Evolutionary conservation across 2,797 vertebrate genomes (phyloP).

Genomic region (Carapus acus): DNA sequence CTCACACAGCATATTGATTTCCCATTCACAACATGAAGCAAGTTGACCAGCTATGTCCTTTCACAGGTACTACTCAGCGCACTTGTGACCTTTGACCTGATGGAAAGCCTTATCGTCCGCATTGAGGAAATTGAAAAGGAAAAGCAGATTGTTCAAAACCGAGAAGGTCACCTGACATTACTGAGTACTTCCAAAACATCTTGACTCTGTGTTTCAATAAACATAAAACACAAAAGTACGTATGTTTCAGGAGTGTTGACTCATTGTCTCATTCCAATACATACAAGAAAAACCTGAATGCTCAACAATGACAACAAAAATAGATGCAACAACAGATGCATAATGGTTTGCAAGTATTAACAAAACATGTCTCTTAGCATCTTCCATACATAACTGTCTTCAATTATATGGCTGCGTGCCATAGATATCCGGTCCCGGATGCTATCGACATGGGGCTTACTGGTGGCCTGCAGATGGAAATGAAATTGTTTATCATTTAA

Average conservation of each 20-base stretch:
- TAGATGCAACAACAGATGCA: too few species aligned
- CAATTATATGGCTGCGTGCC: conserved; percentile 68
- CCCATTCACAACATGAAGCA: background rate
- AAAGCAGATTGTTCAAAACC: conserved; percentile 68
- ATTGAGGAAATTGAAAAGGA: conserved; percentile 87
- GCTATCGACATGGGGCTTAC: conserved; percentile 76
- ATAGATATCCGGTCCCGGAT: conserved; percentile 74
- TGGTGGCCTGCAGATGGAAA: conserved; percentile 73
- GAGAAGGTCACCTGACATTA: conserved; percentile 35
- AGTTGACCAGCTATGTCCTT: conserved; percentile 10
- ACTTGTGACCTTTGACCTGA: conserved; percentile 93
- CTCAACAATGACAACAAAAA: too few species aligned
- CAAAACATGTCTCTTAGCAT: conserved; percentile 70
- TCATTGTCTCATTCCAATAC: too few species aligned
- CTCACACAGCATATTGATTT: background rate
- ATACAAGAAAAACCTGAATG: too few species aligned
- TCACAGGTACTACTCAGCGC: conserved; percentile 88
- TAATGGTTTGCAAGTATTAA: conserved; percentile 39
- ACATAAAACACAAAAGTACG: background rate
- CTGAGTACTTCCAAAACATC: background rate
- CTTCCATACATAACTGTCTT: conserved; percentile 81
- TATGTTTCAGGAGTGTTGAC: too few species aligned
- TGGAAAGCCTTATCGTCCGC: conserved; percentile 88
- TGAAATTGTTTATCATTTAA: conserved; percentile 8
- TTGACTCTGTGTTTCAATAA: background rate